phyloP scores from a whole-genome alignment of 2,888 invertebrate species.

The Agrotis exclamationis region DNA sequence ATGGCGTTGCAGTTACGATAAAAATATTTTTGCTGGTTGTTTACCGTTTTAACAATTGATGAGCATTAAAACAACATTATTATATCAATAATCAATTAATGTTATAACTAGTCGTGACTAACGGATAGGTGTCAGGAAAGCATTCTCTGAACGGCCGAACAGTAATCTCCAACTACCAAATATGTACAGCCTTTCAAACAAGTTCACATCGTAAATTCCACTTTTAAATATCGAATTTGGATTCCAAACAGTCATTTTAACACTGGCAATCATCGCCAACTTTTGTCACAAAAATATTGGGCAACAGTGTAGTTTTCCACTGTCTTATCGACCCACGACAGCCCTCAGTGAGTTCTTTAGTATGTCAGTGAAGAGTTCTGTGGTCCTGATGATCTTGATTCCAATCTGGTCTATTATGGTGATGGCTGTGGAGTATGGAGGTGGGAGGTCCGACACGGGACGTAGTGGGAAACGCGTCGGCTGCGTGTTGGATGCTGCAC shows the following conservation, averaged over 20 bases:
- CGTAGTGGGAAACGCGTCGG: conserved; percentile 81
- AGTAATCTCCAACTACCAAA: conserved; percentile 15
- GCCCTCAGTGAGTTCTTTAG: conserved; percentile 87
- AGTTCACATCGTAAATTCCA: conserved; percentile 20
- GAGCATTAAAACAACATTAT: too few species aligned
- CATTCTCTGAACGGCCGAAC: too few species aligned
- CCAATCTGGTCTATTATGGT: conserved; percentile 88
- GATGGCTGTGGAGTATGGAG: conserved; percentile 83
- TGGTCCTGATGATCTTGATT: conserved; percentile 87
- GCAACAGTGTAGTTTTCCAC: conserved; percentile 9
- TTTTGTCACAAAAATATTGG: not conserved
- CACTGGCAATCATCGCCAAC: conserved; percentile 13
- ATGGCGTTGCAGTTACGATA: too few species aligned
- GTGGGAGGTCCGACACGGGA: conserved; percentile 74
- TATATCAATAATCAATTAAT: too few species aligned
- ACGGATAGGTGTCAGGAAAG: too few species aligned
- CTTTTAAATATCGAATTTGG: conserved; percentile 21
- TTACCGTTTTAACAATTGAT: too few species aligned
- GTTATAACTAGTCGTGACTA: too few species aligned
- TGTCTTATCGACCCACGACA: conserved; percentile 80
- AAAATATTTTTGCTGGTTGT: too few species aligned
- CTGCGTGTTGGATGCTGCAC: conserved; percentile 74
- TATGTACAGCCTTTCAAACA: conserved; percentile 31
- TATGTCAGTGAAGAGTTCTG: conserved; percentile 86
- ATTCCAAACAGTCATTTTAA: conserved; percentile 23